These are phyloP conservation scores for Xanthia togata DNA, from an alignment of 2,888 invertebrate species.

Conservation along the genomic window DNA sequence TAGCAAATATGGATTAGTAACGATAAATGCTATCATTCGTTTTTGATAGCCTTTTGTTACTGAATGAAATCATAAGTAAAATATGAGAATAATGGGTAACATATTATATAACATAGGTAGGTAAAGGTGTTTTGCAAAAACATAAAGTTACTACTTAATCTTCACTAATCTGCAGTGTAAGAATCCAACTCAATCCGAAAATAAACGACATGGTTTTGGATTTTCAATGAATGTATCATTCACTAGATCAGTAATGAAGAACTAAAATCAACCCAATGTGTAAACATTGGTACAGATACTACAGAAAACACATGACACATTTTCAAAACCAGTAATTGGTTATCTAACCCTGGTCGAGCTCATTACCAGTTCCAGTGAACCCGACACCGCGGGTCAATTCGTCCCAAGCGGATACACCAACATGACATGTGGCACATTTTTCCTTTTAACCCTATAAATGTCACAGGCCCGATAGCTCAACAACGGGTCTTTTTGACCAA, in stretches of 20 bases:
- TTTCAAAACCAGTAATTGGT: slow-evolving; percentile 42
- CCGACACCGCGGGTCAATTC: slow-evolving; percentile 56
- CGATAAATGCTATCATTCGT: slow-evolving; percentile 6
- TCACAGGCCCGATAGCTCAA: slow-evolving; percentile 48
- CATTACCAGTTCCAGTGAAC: slow-evolving; percentile 49
- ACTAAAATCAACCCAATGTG: neutral
- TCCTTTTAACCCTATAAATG: slow-evolving; percentile 55
- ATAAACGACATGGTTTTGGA: neutral
- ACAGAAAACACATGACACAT: slow-evolving; percentile 6
- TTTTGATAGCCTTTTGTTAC: slow-evolving; percentile 5
- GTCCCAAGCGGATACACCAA: slow-evolving; percentile 57
- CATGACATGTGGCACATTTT: slow-evolving; percentile 61
- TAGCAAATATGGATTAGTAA: neutral
- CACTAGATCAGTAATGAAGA: neutral
- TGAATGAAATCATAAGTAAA: neutral
- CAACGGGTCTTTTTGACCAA: slow-evolving; percentile 49
- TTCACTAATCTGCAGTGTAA: neutral
- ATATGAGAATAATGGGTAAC: neutral
- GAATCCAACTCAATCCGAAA: neutral
- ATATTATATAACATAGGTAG: too few relatives aligned
- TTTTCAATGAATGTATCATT: neutral
- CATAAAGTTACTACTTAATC: neutral
- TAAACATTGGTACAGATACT: too few relatives aligned
- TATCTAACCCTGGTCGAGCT: slow-evolving; percentile 39
- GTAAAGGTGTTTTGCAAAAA: too few relatives aligned